These are phyloP conservation scores for Onychomys leucogaster DNA, from an alignment of 2,797 vertebrate species.

Conservation along the genomic window DNA sequence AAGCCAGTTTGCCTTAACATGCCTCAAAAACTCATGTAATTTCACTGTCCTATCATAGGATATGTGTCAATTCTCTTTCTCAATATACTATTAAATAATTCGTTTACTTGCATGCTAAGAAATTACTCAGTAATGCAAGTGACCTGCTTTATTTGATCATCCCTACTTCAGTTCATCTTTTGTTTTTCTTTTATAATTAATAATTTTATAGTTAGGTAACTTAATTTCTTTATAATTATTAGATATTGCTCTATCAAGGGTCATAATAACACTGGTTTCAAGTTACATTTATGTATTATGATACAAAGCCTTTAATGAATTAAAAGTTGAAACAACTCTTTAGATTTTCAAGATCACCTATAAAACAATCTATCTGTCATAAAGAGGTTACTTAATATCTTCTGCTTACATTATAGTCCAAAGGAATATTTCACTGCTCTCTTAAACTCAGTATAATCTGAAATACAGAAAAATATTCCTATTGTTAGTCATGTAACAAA, in stretches of 20 bases:
- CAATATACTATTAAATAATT: background rate
- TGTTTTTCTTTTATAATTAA: background rate
- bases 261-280: background rate
- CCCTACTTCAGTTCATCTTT: background rate
- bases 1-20: background rate
- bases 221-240: background rate
- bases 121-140: background rate
- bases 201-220: conserved; percentile 2
- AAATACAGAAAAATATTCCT: background rate
- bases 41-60: background rate
- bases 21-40: background rate
- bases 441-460: background rate
- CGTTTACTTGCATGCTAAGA: background rate
- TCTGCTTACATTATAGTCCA: background rate
- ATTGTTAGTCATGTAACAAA: background rate
- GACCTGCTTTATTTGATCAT: background rate
- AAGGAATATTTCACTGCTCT: background rate
- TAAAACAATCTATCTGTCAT: background rate
- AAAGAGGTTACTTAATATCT: background rate
- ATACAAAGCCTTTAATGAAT: background rate
- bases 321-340: background rate
- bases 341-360: background rate
- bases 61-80: background rate
- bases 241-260: background rate
- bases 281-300: background rate